Percentiles rank a stretch among this genome's conserved stretches.
phyloP scores from a whole-genome alignment of 2,113 vertebrate genomes.

The Daboia siamensis region DNA sequence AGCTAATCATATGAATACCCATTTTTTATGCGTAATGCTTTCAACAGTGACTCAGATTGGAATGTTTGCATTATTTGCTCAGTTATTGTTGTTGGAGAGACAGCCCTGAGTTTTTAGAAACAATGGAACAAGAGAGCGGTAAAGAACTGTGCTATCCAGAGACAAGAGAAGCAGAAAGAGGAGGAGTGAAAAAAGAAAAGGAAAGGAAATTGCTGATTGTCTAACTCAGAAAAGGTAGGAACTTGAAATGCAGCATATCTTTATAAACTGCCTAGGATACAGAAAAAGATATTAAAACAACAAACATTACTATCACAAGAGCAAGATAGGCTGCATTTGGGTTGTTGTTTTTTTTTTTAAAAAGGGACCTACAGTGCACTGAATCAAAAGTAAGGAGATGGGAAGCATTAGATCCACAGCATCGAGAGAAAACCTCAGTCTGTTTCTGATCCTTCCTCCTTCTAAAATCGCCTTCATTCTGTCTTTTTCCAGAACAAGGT shows the following conservation, averaged over 20 bases:
- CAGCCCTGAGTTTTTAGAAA: neutral
- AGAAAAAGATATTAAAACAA: neutral
- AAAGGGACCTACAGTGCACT: neutral
- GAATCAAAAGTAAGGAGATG: neutral
- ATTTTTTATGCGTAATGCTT: neutral
- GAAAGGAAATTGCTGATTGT: neutral
- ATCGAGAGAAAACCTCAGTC: neutral
- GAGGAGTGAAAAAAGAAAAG: accelerated
- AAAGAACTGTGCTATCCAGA: neutral
- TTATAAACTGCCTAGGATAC: neutral
- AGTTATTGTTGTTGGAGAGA: neutral
- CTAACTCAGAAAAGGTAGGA: neutral
- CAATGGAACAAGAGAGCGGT: neutral
- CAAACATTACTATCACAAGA: neutral
- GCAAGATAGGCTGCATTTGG: neutral
- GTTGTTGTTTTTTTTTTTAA: too few relatives aligned
- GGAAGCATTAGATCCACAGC: neutral
- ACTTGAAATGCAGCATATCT: neutral
- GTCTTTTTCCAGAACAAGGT: neutral
- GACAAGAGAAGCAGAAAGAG: neutral
- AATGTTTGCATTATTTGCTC: neutral
- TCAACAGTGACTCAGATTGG: neutral
- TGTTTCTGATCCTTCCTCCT: neutral
- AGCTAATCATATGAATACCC: neutral
- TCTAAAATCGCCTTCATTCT: neutral